Evolutionary conservation across 2,113 vertebrate genomes (phyloP).

Genomic region (Seriola dumerili): DNA sequence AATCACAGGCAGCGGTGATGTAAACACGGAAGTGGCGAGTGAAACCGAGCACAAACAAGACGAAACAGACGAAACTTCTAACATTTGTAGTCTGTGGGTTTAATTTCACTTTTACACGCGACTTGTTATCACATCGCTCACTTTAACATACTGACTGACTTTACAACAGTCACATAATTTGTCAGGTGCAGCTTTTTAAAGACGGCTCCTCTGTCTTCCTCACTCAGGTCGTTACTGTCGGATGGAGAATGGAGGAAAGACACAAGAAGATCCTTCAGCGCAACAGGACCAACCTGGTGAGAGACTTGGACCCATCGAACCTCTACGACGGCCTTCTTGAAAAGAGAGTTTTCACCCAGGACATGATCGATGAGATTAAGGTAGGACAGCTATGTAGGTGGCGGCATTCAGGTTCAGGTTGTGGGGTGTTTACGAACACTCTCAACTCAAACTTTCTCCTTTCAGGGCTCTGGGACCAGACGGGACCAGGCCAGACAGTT

Average conservation of each 20-base stretch:
- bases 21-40: constrained; percentile 75
- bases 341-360: constrained; percentile 87
- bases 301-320: constrained; percentile 78
- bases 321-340: constrained; percentile 87
- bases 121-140: not conserved
- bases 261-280: constrained; percentile 84
- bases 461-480: constrained; percentile 84
- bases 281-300: constrained; percentile 84
- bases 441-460: not conserved
- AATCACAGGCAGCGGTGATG: constrained; percentile 70
- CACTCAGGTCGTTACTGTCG: not conserved
- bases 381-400: constrained; percentile 66
- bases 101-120: not conserved
- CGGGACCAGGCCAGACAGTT: constrained; percentile 91
- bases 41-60: constrained; percentile 18
- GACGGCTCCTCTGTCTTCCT: not conserved
- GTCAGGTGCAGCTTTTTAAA: not conserved
- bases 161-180: no score
- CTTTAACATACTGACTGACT: not conserved
- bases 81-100: not conserved
- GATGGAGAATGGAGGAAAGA: constrained; percentile 85
- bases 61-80: not conserved
- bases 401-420: no score
- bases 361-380: constrained; percentile 94
- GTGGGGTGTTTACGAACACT: not conserved